Percentiles rank a stretch among this genome's conserved stretches.
These are phyloP conservation scores for Ptilonorhynchus violaceus DNA, from an alignment of 2,113 vertebrate species.

Conservation along the genomic window DNA sequence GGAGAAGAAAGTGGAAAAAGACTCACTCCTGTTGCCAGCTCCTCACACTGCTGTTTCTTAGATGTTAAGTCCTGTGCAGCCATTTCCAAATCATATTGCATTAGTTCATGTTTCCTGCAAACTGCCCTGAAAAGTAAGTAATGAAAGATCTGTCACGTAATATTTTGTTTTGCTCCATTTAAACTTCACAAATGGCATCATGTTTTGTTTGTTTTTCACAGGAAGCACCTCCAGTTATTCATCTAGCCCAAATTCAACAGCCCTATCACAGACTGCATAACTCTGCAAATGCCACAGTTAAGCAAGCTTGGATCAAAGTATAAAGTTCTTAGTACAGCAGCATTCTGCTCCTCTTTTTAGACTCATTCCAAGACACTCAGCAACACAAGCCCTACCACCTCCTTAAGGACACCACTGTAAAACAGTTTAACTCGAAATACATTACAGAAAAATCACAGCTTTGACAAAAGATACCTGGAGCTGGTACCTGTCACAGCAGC, in stretches of 20 bases:
- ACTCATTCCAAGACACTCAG: not conserved
- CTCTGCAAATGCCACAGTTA: not conserved
- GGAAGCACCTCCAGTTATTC: not conserved
- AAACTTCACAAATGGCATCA: not conserved
- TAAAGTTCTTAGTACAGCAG: not conserved
- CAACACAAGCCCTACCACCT: not conserved
- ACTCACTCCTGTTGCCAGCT: slow-evolving; percentile 89
- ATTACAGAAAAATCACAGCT: not conserved
- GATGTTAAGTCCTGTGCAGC: slow-evolving; percentile 84
- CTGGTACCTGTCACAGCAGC: not conserved
- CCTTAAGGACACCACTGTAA: not conserved
- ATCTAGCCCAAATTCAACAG: not conserved
- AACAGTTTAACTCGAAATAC: not conserved
- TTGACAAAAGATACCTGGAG: not conserved
- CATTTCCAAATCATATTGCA: slow-evolving; percentile 91
- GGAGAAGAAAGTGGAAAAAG: slow-evolving; percentile 39
- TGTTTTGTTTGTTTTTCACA: not conserved
- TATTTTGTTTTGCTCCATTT: not conserved
- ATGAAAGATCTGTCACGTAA: not conserved
- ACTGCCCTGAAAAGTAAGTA: slow-evolving; percentile 80
- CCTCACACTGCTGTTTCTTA: slow-evolving; percentile 93
- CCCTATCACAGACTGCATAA: not conserved
- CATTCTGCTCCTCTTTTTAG: not conserved
- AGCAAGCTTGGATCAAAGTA: not conserved
- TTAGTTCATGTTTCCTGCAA: slow-evolving; percentile 92